Evolutionary conservation across 2,797 vertebrate genomes (phyloP).

Genomic region (Sebastes matsubarae): DNA sequence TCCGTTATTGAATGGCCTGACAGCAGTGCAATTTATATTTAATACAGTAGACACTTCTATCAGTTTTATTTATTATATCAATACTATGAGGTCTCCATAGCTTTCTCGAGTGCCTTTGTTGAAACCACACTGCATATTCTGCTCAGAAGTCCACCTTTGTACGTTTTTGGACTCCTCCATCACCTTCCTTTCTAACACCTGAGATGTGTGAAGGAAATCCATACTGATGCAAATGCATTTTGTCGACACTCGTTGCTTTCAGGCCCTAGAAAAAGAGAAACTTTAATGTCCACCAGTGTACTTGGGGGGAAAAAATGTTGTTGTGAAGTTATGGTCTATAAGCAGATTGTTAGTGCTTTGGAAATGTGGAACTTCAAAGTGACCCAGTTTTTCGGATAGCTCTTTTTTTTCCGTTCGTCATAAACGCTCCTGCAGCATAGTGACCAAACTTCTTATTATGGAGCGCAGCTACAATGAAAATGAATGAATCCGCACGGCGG

Average conservation of each 20-base stretch:
- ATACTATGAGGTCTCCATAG: constrained; percentile 5
- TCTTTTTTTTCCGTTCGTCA: constrained; percentile 52
- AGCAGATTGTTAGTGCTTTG: constrained; percentile 71
- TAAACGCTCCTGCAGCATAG: constrained; percentile 55
- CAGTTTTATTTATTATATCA: constrained; percentile 42
- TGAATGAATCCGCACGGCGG: constrained; percentile 43
- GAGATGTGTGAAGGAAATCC: constrained; percentile 20
- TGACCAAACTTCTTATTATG: constrained; percentile 59
- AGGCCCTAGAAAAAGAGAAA: constrained; percentile 23
- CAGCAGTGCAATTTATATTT: constrained; percentile 2
- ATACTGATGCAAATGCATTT: constrained; percentile 5
- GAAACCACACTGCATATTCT: constrained; percentile 15
- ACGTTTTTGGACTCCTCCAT: neutral
- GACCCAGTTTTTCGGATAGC: constrained; percentile 70
- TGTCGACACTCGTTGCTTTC: constrained; percentile 11
- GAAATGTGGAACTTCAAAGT: constrained; percentile 72
- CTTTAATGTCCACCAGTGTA: constrained; percentile 32
- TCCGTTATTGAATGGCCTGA: constrained; percentile 4
- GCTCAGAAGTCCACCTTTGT: neutral
- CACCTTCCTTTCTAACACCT: constrained; percentile 5
- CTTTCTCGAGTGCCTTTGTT: constrained; percentile 16
- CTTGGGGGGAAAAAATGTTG: constrained; percentile 9
- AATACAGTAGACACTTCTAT: neutral
- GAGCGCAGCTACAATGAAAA: constrained; percentile 48
- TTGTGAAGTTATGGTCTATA: constrained; percentile 60